Evolutionary conservation across 2,113 vertebrate genomes (phyloP).

Genomic region (Chionis minor): DNA sequence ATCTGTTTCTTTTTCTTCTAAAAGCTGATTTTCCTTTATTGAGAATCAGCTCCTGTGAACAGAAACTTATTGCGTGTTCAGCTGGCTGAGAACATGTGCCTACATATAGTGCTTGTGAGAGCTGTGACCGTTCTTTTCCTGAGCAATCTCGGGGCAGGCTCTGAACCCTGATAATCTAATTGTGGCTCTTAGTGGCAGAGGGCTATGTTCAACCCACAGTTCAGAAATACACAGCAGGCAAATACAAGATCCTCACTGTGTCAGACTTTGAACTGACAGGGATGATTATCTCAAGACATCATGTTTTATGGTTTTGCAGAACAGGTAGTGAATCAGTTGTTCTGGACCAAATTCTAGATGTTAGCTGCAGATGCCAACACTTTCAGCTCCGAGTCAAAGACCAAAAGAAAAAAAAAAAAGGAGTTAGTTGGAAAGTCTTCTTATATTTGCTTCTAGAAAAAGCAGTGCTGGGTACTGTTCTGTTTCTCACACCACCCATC

Average conservation of each 20-base stretch:
- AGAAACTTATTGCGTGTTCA: neutral
- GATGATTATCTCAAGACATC: constrained; percentile 32
- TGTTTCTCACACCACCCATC: neutral
- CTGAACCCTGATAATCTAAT: neutral
- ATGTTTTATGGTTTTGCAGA: constrained; percentile 55
- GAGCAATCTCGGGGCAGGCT: neutral
- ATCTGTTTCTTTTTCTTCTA: neutral
- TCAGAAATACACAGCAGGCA: neutral
- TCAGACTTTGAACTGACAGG: constrained; percentile 62
- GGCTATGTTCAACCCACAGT: neutral
- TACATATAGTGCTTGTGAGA: neutral
- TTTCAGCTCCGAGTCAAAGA: neutral
- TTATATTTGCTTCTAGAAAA: neutral
- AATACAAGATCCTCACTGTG: neutral
- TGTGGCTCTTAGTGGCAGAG: neutral
- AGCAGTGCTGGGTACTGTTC: neutral
- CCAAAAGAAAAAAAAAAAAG: neutral
- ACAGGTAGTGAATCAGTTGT: constrained; percentile 65
- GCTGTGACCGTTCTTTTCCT: neutral
- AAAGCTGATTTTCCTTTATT: neutral
- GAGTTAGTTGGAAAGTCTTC: neutral
- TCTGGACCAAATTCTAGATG: constrained; percentile 74
- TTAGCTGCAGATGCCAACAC: constrained; percentile 66
- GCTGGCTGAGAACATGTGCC: neutral
- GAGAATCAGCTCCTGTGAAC: neutral